Percentiles rank a stretch among this genome's conserved stretches.
phyloP scores from a whole-genome alignment of 2,797 vertebrate species.

The Tauraco hartlaubi region DNA sequence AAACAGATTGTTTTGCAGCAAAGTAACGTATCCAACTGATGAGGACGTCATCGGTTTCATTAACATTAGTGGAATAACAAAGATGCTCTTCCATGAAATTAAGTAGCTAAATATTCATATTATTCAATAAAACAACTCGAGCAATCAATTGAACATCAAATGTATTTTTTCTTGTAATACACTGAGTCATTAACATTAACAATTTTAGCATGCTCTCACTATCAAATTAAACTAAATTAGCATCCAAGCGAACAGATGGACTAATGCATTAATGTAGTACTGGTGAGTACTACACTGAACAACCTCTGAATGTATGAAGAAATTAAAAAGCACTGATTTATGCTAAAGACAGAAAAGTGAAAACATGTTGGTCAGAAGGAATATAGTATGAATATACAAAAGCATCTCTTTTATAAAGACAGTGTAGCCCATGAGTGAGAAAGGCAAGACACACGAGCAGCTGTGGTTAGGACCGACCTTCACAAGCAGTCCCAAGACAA shows the following conservation, averaged over 20 bases:
- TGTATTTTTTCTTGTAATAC: constrained; percentile 75
- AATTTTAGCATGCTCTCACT: constrained; percentile 67
- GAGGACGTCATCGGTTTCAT: neutral
- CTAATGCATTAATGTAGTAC: constrained; percentile 57
- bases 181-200: constrained; percentile 78
- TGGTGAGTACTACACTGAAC: neutral
- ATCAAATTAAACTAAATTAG: constrained; percentile 66
- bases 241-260: constrained; percentile 54
- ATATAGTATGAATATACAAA: neutral
- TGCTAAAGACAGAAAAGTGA: neutral
- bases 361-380: neutral
- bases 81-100: constrained; percentile 43
- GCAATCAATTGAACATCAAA: constrained; percentile 74
- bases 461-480: neutral
- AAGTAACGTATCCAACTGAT: neutral
- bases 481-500: neutral
- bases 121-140: constrained; percentile 76
- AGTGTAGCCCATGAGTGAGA: neutral
- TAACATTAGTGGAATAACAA: constrained; percentile 35
- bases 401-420: neutral
- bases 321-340: constrained; percentile 52
- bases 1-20: neutral
- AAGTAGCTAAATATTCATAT: constrained; percentile 50
- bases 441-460: neutral
- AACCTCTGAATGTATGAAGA: neutral